These are phyloP conservation scores for Oreochromis spilurus DNA, from an alignment of 2,113 vertebrate species.

Conservation along the genomic window DNA sequence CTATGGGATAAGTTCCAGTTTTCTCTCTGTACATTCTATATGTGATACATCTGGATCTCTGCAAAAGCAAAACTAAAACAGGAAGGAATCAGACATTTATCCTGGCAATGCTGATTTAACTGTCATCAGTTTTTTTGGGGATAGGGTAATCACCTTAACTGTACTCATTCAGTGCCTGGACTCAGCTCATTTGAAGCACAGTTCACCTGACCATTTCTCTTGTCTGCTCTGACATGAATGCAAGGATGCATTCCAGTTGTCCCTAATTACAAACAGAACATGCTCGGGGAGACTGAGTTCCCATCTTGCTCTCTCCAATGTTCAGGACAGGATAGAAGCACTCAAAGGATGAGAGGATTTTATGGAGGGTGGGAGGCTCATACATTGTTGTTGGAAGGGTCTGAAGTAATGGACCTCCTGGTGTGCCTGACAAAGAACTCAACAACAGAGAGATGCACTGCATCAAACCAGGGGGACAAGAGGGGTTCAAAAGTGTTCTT, in stretches of 20 bases:
- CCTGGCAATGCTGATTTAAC: not conserved
- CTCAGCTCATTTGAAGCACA: not conserved
- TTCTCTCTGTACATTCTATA: not conserved
- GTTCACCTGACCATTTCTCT: not conserved
- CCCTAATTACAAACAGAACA: slow-evolving; percentile 26
- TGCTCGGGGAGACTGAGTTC: not conserved
- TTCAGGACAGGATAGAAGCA: slow-evolving; percentile 24
- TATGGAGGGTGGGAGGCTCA: slow-evolving; percentile 36
- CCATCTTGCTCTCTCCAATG: not conserved
- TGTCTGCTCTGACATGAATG: not conserved
- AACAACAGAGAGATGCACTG: slow-evolving; percentile 65
- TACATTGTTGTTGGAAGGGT: slow-evolving; percentile 51
- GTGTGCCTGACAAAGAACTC: slow-evolving; percentile 56
- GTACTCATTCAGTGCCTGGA: not conserved
- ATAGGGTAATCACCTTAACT: not conserved
- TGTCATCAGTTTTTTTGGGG: not conserved
- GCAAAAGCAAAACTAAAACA: not conserved
- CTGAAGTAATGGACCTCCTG: slow-evolving; percentile 62
- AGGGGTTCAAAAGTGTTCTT: slow-evolving; percentile 67
- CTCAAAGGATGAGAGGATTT: slow-evolving; percentile 37
- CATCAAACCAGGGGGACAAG: slow-evolving; percentile 70
- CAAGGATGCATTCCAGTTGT: not conserved
- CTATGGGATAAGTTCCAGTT: not conserved
- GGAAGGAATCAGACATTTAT: not conserved
- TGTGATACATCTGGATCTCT: not conserved